Percentiles rank a stretch among this genome's conserved stretches.
Evolutionary conservation across 2,888 invertebrate species (phyloP).

Genomic region (Druceiella hillmani): DNA sequence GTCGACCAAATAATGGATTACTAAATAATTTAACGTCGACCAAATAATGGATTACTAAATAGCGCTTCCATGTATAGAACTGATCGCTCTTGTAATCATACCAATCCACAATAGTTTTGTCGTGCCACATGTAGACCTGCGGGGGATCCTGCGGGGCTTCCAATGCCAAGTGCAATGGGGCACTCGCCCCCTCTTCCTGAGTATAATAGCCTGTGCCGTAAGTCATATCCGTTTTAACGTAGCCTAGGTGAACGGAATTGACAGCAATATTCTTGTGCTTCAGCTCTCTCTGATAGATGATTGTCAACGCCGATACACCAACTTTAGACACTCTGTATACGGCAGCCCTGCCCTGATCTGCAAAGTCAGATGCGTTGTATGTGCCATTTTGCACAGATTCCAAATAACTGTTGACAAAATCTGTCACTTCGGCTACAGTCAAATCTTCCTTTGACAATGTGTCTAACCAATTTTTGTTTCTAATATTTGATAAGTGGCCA

Average conservation of each 20-base stretch:
- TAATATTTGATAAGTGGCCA: conserved; percentile 48
- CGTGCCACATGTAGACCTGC: conserved; percentile 47
- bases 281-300: conserved; percentile 46
- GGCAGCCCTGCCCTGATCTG: conserved; percentile 43
- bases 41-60: no score
- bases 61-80: no score
- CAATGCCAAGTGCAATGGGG: conserved; percentile 41
- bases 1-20: no score
- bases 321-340: conserved; percentile 50
- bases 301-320: conserved; percentile 44
- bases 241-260: conserved; percentile 49
- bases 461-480: conserved; percentile 44
- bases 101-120: conserved; percentile 48
- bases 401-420: conserved; percentile 53
- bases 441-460: conserved; percentile 42
- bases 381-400: conserved; percentile 47
- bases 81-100: no score
- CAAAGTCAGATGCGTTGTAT: conserved; percentile 39
- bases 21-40: no score
- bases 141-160: conserved; percentile 44
- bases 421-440: conserved; percentile 46
- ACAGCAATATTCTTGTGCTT: conserved; percentile 45
- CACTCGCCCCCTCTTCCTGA: conserved; percentile 41
- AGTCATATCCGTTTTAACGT: conserved; percentile 49
- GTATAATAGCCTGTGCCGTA: conserved; percentile 47